Base-by-base conservation (phyloP, 37 sponge, comb jelly and placozoan genomes). In the Lycopodina hypogea region DNA sequence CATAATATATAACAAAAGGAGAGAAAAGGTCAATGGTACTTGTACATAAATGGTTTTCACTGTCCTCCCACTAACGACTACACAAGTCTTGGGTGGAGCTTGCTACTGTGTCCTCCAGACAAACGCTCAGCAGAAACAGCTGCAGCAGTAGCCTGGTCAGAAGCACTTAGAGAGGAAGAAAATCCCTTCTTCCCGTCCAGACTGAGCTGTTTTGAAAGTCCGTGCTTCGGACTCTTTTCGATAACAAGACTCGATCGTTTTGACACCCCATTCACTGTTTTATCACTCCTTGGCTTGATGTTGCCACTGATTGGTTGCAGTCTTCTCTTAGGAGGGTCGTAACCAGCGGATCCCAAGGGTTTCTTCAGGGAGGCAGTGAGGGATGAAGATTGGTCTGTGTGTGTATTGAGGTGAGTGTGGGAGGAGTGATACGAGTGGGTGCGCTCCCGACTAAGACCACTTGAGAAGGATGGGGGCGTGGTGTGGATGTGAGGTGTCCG, bases 351-450 rank as follows among this genome's bases (percentile, higher is more conserved):
- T 8, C 22, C 22, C 6, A 36, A 9, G 34, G 34, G 6, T 7
- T 8, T 19, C 22, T 21, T 12, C 51, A 18, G 21, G 51, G 72
- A 15, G n/a, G 18, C 32, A 26, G n/a, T 3, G n/a, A n/a, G n/a
- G 37, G 75, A 57, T 17, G 60, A 57, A 38, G 61, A 23, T 23
- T 45, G 1, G 63, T 39, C 41, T 26, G 77, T 24, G 69, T 79
- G 69, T 7, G 69, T 69, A 29, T 79, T 79, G 79, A 79, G 79
- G 40, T 83, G 84, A 3, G 83, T 62, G 69, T 79, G 71, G 34
- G 81, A 81, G 32, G 59, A 36, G 22, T 72, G 50, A 33, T 32
- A 63, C 30, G 66, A 30, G 59, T 71, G 34, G 59, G 3, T 38
- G 62, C 29, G 39, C 23, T 56, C 33, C 38, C 75, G 33, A 28